These are phyloP conservation scores for Acrobasis repandana DNA, from an alignment of 2,888 invertebrate genomes.

Conservation along the genomic window DNA sequence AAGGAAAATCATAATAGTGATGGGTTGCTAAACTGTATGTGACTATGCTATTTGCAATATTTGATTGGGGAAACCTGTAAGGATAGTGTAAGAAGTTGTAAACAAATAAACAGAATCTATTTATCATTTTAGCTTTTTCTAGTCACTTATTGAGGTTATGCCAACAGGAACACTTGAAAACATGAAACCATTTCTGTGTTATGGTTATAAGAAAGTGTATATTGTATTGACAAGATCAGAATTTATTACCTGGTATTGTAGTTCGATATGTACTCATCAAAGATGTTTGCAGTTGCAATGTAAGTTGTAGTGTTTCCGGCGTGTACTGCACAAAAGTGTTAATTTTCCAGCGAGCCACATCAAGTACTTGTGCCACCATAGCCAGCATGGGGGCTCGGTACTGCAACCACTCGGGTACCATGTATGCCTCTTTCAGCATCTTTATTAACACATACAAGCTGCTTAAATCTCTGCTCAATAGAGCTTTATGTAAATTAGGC, in stretches of 20 bases:
- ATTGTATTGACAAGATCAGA: background rate
- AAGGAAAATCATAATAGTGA: no score
- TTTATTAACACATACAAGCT: conserved; percentile 53
- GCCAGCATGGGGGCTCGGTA: conserved; percentile 69
- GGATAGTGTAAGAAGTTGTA: no score
- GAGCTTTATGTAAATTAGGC: conserved; percentile 63
- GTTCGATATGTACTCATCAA: conserved; percentile 54
- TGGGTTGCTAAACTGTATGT: no score
- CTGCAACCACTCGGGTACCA: conserved; percentile 50
- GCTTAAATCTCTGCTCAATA: conserved; percentile 49
- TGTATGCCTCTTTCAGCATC: conserved; percentile 51
- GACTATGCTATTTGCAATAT: no score
- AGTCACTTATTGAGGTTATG: no score
- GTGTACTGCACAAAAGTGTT: conserved; percentile 49
- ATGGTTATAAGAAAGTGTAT: no score
- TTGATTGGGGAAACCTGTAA: no score
- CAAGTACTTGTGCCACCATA: conserved; percentile 67
- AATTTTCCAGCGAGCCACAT: conserved; percentile 63
- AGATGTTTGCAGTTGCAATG: conserved; percentile 52
- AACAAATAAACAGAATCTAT: no score
- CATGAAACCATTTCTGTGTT: no score
- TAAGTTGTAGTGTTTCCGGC: conserved; percentile 52
- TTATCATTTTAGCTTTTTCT: no score
- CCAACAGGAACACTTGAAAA: no score
- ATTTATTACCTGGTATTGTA: conserved; percentile 58